phyloP scores from a whole-genome alignment of 2,113 vertebrate species.

The Apodemus speciosus region DNA sequence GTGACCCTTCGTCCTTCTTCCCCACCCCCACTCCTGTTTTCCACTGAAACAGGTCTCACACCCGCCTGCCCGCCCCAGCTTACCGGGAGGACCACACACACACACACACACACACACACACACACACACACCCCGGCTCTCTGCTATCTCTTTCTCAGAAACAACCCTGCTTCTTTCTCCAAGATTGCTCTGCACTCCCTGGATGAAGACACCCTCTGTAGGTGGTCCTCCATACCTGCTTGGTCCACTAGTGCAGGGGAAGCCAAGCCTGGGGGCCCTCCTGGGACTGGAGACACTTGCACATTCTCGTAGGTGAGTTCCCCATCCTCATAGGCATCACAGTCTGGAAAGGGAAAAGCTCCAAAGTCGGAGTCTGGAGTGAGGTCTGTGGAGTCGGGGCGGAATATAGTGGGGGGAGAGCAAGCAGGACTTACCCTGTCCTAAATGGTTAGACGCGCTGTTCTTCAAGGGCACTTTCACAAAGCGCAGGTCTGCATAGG shows the following conservation, averaged over 20 bases:
- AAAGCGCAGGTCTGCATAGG: slow-evolving; percentile 80
- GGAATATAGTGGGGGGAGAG: not conserved
- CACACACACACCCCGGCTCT: too few species aligned
- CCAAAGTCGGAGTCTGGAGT: not conserved
- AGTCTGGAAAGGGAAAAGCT: slow-evolving; percentile 34
- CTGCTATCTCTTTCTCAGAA: not conserved
- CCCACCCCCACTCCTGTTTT: not conserved
- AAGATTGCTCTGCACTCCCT: not conserved
- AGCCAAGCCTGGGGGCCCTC: not conserved
- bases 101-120: too few species aligned
- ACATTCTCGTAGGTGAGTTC: slow-evolving; percentile 81
- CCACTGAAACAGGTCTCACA: not conserved
- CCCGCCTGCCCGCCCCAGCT: not conserved
- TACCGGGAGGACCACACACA: not conserved
- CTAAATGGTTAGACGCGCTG: slow-evolving; percentile 14
- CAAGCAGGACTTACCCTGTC: slow-evolving; percentile 42
- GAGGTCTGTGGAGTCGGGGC: not conserved
- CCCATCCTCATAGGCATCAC: slow-evolving; percentile 60
- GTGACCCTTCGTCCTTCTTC: not conserved
- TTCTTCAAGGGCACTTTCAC: slow-evolving; percentile 74
- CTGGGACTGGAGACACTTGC: slow-evolving; percentile 50
- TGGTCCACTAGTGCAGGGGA: slow-evolving; percentile 5
- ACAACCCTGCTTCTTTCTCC: not conserved
- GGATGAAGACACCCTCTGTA: not conserved
- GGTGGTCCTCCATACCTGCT: slow-evolving; percentile 29